Percentiles rank a stretch among this genome's conserved stretches.
Conservation (phyloP, 2,888 invertebrate genomes). For the Caenorhabditis uteleia region DNA sequence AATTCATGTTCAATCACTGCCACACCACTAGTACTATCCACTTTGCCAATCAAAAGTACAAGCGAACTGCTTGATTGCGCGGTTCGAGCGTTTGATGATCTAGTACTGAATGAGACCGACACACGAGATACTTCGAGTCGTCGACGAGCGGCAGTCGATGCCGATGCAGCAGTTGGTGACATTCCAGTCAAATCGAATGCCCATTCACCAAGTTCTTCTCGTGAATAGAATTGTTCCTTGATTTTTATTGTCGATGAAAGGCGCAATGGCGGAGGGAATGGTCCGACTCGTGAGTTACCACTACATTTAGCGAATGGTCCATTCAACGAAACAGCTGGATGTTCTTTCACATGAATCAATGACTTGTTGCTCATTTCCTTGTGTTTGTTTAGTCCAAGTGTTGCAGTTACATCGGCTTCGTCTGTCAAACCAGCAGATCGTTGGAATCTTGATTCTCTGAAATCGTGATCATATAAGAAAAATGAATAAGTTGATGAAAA, state of each 20-base stretch:
- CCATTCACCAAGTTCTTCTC: conserved; percentile 63
- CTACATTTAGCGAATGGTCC: conserved; percentile 12
- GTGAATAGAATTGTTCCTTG: conserved; percentile 71
- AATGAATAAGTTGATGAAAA: background rate
- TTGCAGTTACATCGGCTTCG: conserved; percentile 34
- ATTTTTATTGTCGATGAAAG: conserved; percentile 85
- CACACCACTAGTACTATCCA: conserved; percentile 33
- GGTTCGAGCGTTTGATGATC: conserved; percentile 16
- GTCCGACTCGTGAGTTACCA: conserved; percentile 85
- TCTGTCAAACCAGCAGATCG: conserved; percentile 86
- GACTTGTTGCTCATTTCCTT: conserved; percentile 14
- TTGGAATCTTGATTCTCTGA: conserved; percentile 77
- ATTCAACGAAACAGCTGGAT: conserved; percentile 16
- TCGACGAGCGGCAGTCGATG: conserved; percentile 10
- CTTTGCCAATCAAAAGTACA: conserved; percentile 34
- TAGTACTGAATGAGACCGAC: conserved; percentile 45
- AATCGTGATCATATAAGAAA: background rate
- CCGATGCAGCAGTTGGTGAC: conserved; percentile 8
- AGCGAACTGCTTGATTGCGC: conserved; percentile 5
- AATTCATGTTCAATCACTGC: conserved; percentile 40
- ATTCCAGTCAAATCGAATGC: conserved; percentile 58
- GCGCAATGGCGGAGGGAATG: conserved; percentile 85
- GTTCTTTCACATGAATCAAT: conserved; percentile 26
- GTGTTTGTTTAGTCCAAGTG: conserved; percentile 30
- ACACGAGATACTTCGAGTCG: conserved; percentile 35